Conservation (phyloP, 2,888 invertebrate species). For the Agriotes lineatus region DNA sequence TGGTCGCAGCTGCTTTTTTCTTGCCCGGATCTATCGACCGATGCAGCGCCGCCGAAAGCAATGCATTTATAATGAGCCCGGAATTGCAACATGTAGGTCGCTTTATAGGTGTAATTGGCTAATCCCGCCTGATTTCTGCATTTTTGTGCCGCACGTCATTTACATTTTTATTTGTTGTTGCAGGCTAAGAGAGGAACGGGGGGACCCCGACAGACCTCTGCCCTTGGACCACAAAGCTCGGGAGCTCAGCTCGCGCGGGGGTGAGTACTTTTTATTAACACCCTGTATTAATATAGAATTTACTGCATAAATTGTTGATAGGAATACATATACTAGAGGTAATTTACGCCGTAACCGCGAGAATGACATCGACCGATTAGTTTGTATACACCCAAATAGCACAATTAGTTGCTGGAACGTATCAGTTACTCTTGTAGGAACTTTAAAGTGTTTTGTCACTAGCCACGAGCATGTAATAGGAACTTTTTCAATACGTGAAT, state of each 20-base stretch:
- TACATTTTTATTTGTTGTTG: slow-evolving; percentile 59
- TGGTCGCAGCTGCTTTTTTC: slow-evolving; percentile 52
- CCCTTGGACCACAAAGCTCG: slow-evolving; percentile 86
- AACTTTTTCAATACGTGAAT: no score
- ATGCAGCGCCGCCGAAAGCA: slow-evolving; percentile 52
- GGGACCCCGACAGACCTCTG: slow-evolving; percentile 85
- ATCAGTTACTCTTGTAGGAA: no score
- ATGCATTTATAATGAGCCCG: slow-evolving; percentile 61
- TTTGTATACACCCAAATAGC: no score
- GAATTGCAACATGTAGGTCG: slow-evolving; percentile 53
- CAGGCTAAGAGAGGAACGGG: slow-evolving; percentile 90
- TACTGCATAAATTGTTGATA: no score
- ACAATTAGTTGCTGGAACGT: no score
- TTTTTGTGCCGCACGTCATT: no score
- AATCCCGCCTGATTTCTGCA: slow-evolving; percentile 39
- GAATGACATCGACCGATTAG: no score
- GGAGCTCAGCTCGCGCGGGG: slow-evolving; percentile 89
- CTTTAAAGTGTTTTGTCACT: no score
- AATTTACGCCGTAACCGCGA: no score
- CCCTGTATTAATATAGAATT: no score
- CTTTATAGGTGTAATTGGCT: slow-evolving; percentile 55
- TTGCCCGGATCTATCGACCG: slow-evolving; percentile 39
- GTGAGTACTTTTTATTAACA: slow-evolving; percentile 74
- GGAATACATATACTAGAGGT: no score
- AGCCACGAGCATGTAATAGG: no score